Conservation (phyloP, 2,888 invertebrate genomes). For the Eristalis arbustorum region DNA sequence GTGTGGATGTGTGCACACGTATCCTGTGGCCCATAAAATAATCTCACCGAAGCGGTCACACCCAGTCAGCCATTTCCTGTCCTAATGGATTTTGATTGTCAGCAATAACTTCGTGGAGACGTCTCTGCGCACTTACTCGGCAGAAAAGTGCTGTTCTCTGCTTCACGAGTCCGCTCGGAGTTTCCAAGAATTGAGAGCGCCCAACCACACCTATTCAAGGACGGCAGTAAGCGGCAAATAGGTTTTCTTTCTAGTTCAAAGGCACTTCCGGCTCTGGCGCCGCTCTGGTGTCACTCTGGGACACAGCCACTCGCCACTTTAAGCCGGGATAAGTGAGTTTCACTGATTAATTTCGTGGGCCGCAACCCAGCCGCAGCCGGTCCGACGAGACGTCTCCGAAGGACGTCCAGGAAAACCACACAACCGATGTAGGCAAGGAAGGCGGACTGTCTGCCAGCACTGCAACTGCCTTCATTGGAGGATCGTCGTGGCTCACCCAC, state of each 20-base stretch:
- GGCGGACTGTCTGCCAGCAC: neutral
- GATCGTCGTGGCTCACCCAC: neutral
- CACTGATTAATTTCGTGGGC: too few species aligned
- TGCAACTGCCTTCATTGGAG: slow-evolving; percentile 26
- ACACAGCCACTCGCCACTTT: too few species aligned
- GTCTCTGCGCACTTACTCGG: neutral
- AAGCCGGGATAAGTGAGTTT: too few species aligned
- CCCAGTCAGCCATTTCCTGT: slow-evolving; percentile 15
- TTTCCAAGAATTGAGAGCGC: neutral
- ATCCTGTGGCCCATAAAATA: slow-evolving; percentile 6
- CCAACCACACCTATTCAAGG: neutral
- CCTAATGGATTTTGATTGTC: slow-evolving; percentile 41
- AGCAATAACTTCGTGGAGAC: slow-evolving; percentile 4
- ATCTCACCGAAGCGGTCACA: neutral
- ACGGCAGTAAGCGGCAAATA: neutral
- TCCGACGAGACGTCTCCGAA: too few species aligned
- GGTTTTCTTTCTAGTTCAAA: too few species aligned
- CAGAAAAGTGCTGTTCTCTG: neutral
- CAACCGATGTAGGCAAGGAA: neutral
- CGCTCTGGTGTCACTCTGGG: too few species aligned
- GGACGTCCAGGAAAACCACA: too few species aligned
- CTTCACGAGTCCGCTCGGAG: neutral
- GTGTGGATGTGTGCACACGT: neutral
- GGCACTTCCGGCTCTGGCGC: too few species aligned
- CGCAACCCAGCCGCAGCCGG: too few species aligned